phyloP scores from a whole-genome alignment of 2,797 vertebrate genomes.

The Thamnophis elegans region DNA sequence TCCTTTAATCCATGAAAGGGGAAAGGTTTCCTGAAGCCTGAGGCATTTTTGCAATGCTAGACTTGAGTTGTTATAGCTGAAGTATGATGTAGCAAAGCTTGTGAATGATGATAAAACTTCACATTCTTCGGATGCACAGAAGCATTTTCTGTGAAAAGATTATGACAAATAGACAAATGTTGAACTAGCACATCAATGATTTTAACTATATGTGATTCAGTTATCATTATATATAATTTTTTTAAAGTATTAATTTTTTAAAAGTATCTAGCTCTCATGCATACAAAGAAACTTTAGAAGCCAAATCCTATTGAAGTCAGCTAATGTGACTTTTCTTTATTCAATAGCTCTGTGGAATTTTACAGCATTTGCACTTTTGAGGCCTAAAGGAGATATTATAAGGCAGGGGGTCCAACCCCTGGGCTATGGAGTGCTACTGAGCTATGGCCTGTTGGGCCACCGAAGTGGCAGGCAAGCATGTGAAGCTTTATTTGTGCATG shows the following conservation, averaged over 20 bases:
- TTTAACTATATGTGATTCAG: neutral
- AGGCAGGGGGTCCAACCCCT: neutral
- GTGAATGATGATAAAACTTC: neutral
- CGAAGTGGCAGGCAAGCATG: neutral
- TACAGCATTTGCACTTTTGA: neutral
- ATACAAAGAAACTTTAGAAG: neutral
- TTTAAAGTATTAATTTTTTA: neutral
- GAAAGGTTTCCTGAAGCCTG: rapidly evolving
- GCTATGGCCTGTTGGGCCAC: neutral
- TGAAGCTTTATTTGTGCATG: neutral
- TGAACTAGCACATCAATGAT: neutral
- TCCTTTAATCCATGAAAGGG: neutral
- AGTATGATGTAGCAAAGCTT: neutral
- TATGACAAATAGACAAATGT: neutral
- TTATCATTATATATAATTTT: neutral
- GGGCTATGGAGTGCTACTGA: neutral
- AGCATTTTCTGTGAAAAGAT: neutral
- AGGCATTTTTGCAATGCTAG: slow-evolving; percentile 1
- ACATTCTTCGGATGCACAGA: slow-evolving; percentile 2
- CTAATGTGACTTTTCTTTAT: neutral
- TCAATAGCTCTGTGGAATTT: neutral
- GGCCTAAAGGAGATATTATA: neutral
- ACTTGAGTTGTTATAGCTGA: neutral
- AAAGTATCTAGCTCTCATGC: neutral
- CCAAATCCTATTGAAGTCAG: neutral